A percentile compares a stretch with the other conserved stretches of the same genome.
phyloP scores from a whole-genome alignment of 2,888 invertebrate species.

The Cacoxenus indagator region DNA sequence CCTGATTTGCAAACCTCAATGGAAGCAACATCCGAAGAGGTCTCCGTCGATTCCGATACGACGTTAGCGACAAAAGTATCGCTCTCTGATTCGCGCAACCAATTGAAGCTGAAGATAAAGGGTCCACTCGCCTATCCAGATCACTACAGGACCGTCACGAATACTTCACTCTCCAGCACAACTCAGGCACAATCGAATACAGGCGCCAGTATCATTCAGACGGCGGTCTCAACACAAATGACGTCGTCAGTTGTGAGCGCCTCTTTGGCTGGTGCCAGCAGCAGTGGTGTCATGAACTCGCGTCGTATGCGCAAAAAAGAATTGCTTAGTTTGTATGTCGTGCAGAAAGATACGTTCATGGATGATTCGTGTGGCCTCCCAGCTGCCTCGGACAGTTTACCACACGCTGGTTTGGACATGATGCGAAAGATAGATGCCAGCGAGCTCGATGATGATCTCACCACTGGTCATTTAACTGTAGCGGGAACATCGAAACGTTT shows the following conservation, averaged over 20 bases:
- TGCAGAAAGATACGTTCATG: conserved; percentile 86
- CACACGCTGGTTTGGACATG: conserved; percentile 73
- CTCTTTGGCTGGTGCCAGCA: conserved; percentile 67
- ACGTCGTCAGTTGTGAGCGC: conserved; percentile 52
- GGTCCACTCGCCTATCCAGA: conserved; percentile 85
- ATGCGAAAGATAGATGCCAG: conserved; percentile 88
- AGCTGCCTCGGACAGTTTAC: conserved; percentile 67
- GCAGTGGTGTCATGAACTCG: conserved; percentile 76
- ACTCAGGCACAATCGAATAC: conserved; percentile 47
- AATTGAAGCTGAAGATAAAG: conserved; percentile 91
- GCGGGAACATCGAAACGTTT: conserved; percentile 71
- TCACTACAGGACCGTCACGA: conserved; percentile 72
- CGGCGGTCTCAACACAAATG: conserved; percentile 52
- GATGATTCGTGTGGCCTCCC: conserved; percentile 78
- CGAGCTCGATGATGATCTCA: conserved; percentile 85
- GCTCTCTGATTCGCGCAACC: conserved; percentile 85
- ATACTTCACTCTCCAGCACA: conserved; percentile 42
- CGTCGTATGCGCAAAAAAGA: conserved; percentile 93
- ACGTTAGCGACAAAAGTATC: conserved; percentile 78
- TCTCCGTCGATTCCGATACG: conserved; percentile 71
- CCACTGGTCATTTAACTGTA: conserved; percentile 73
- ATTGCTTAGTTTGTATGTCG: conserved; percentile 85
- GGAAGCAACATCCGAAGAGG: conserved; percentile 71
- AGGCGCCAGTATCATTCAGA: conserved; percentile 53
- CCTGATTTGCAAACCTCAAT: conserved; percentile 65